phyloP scores from a whole-genome alignment of 2,113 vertebrate species.

The Clarias macrocephalus region DNA sequence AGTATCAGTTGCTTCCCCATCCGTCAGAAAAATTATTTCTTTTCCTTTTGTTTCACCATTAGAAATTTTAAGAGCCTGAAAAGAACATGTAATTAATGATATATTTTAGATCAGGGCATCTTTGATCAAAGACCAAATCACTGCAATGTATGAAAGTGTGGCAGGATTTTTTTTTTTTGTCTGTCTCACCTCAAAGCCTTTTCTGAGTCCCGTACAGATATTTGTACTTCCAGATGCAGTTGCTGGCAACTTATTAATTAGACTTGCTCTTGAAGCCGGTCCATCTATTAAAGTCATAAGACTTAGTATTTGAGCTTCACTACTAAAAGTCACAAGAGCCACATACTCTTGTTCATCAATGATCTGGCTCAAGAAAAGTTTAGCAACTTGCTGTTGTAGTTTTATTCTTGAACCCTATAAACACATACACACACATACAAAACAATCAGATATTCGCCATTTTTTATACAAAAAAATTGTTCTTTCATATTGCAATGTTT shows the following conservation, averaged over 20 bases:
- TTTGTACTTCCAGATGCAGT: fast-evolving
- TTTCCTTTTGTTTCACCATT: constrained; percentile 57
- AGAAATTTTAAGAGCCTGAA: constrained; percentile 62
- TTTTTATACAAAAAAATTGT: no score
- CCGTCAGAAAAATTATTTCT: constrained; percentile 67
- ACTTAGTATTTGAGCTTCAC: not conserved
- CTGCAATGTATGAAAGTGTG: not conserved
- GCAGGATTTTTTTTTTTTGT: not conserved
- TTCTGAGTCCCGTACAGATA: constrained; percentile 39
- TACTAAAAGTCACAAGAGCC: constrained; percentile 59
- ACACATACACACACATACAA: not conserved
- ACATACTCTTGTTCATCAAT: constrained; percentile 63
- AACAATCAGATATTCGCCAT: no score
- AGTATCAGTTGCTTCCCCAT: constrained; percentile 46
- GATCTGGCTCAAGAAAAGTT: constrained; percentile 67
- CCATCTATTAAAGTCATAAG: constrained; percentile 24
- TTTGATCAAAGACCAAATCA: not conserved
- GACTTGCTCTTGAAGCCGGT: constrained; percentile 7
- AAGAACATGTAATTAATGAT: no score
- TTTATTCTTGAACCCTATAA: constrained; percentile 49
- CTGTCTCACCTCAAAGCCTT: constrained; percentile 37
- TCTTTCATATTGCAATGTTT: no score
- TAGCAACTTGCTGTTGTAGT: constrained; percentile 63
- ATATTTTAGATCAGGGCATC: no score
- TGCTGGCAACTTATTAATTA: constrained; percentile 19